These are phyloP conservation scores for Leptoteleia sp. DNA, from an alignment of 1,140 invertebrate species.

Conservation along the genomic window DNA sequence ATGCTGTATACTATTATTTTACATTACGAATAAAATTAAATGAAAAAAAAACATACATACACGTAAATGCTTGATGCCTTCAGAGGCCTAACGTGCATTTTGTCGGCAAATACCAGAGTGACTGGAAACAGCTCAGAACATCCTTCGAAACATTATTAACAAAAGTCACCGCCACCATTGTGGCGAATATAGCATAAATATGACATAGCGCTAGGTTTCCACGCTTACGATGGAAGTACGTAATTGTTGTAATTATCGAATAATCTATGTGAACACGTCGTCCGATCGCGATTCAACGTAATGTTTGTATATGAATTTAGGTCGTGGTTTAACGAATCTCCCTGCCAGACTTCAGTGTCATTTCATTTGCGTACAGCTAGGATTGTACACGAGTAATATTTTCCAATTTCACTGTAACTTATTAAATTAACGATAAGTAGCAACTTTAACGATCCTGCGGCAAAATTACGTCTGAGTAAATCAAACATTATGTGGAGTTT, in stretches of 20 bases:
- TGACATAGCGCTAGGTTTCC: constrained; percentile 50
- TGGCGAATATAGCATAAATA: constrained; percentile 32
- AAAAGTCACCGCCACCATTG: constrained; percentile 14
- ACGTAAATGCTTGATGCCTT: constrained; percentile 36
- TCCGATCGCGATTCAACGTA: constrained; percentile 59
- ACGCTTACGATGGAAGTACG: constrained; percentile 54
- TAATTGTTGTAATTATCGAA: constrained; percentile 63
- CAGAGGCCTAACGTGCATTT: constrained; percentile 39
- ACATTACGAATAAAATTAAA: constrained; percentile 28
- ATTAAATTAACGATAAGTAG: constrained; percentile 8
- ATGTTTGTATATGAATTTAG: constrained; percentile 54
- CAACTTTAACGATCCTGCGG: constrained; percentile 2
- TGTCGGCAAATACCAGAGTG: constrained; percentile 32
- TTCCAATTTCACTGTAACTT: constrained; percentile 17
- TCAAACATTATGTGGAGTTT: neutral
- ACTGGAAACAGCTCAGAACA: constrained; percentile 56
- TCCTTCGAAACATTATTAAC: constrained; percentile 42
- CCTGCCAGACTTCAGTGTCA: constrained; percentile 2
- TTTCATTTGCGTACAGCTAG: no score
- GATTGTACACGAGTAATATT: neutral
- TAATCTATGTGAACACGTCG: constrained; percentile 60
- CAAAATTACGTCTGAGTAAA: constrained; percentile 1
- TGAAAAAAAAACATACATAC: no score
- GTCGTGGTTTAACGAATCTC: constrained; percentile 23
- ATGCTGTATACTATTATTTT: constrained; percentile 50